Conservation (phyloP, 1,140 invertebrate genomes). For the Bombus consobrinus region DNA sequence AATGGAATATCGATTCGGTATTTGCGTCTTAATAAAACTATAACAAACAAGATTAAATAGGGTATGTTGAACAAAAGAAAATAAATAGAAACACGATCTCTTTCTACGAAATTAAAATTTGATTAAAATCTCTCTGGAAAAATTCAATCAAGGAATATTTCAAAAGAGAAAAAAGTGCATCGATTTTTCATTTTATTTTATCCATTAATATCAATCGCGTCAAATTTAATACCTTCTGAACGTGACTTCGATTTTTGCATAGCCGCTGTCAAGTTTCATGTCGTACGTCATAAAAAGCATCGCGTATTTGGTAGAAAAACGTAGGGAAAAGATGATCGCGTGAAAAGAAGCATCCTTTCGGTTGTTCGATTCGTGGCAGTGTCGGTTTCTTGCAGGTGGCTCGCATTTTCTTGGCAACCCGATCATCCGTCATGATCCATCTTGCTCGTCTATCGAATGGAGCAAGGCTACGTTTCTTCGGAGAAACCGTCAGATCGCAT, state of each 20-base stretch:
- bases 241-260: slow-evolving; percentile 1
- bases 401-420: slow-evolving; percentile 21
- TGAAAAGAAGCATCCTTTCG: slow-evolving; percentile 33
- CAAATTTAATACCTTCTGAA: neutral
- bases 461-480: slow-evolving; percentile 21
- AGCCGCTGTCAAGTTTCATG: neutral
- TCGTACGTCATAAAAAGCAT: neutral
- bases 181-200: neutral
- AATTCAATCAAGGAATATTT: neutral
- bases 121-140: neutral
- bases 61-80: neutral
- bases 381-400: slow-evolving; percentile 29
- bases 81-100: neutral
- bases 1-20: neutral
- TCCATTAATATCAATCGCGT: neutral
- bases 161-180: no score
- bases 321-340: neutral
- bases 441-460: slow-evolving; percentile 62
- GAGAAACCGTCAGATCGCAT: neutral
- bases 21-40: neutral
- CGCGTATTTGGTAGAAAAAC: neutral
- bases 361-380: slow-evolving; percentile 29
- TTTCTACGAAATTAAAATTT: neutral
- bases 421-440: slow-evolving; percentile 72
- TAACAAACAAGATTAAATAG: neutral